A percentile compares a stretch with the other conserved stretches of the same genome.
Evolutionary conservation across 2,113 vertebrate genomes (phyloP).

Genomic region (Dryoscopus gambensis): DNA sequence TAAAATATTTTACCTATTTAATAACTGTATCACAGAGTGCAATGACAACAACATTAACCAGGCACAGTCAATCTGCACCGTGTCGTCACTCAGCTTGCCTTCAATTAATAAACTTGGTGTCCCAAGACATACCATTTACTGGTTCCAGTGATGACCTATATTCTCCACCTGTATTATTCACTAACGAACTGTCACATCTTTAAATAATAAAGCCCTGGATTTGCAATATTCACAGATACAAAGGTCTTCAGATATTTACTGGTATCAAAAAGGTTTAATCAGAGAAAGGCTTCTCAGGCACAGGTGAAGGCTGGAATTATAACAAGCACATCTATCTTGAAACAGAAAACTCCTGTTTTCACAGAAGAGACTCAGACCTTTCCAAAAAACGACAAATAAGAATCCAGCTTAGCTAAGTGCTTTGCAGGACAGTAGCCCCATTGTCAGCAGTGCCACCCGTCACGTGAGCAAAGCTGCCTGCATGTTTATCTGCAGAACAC

Average conservation of each 20-base stretch:
- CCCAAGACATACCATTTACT: constrained; percentile 23
- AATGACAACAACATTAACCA: constrained; percentile 75
- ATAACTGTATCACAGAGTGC: constrained; percentile 74
- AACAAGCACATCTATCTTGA: background rate
- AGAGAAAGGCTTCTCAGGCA: background rate
- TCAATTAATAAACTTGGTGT: constrained; percentile 50
- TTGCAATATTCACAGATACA: background rate
- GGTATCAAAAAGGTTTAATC: constrained; percentile 17
- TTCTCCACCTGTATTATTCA: constrained; percentile 41
- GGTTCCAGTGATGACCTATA: constrained; percentile 36
- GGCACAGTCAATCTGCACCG: constrained; percentile 41
- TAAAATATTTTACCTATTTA: constrained; percentile 80
- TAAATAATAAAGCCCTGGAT: constrained; percentile 52
- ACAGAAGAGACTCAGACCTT: background rate
- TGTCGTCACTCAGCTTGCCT: constrained; percentile 24
- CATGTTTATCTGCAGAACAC: constrained; percentile 4
- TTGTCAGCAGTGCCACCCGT: background rate
- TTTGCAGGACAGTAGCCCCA: background rate
- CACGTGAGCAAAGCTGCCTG: background rate
- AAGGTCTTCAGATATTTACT: constrained; percentile 25
- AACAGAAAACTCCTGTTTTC: background rate
- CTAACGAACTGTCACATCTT: background rate
- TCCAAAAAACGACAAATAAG: background rate
- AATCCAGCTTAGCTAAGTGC: background rate
- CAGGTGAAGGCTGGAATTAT: background rate